A percentile compares a stretch with the other conserved stretches of the same genome.
phyloP scores from a whole-genome alignment of 2,797 vertebrate genomes.

The Capromys pilorides region DNA sequence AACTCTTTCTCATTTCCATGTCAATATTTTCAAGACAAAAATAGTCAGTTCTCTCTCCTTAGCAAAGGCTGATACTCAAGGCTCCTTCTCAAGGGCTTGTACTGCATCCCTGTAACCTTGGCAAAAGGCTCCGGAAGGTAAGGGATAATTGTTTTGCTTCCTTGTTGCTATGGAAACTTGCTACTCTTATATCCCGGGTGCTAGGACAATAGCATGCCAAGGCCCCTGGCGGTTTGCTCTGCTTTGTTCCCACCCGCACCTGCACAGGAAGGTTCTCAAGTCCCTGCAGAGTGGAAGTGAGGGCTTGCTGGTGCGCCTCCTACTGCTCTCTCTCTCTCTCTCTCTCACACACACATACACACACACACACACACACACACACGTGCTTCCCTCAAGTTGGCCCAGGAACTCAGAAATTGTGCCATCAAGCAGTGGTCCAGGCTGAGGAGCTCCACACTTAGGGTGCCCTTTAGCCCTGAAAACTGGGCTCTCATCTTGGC shows the following conservation, averaged over 20 bases:
- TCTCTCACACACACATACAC: no score
- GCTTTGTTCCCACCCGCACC: slow-evolving; percentile 4
- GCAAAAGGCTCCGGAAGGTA: slow-evolving; percentile 46
- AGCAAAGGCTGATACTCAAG: neutral
- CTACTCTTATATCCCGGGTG: slow-evolving; percentile 7
- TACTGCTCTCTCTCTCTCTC: no score
- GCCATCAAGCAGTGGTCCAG: neutral
- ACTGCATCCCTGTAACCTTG: slow-evolving; percentile 54
- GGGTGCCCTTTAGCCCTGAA: neutral
- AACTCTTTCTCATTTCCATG: neutral
- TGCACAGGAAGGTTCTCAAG: neutral
- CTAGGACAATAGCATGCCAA: slow-evolving; percentile 39
- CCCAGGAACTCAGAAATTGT: neutral
- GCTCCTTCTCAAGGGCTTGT: slow-evolving; percentile 54
- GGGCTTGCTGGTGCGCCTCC: neutral
- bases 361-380: no score
- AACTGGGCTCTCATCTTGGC: neutral
- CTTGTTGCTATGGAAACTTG: slow-evolving; percentile 73
- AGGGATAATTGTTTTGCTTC: slow-evolving; percentile 65
- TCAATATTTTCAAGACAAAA: slow-evolving; percentile 60
- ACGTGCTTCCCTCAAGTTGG: neutral
- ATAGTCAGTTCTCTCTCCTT: neutral
- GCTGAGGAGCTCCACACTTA: neutral
- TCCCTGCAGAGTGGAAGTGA: neutral
- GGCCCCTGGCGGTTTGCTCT: neutral